Base-by-base conservation (phyloP, 2,113 vertebrate genomes). In the Oxygymnocypris stewartii region DNA sequence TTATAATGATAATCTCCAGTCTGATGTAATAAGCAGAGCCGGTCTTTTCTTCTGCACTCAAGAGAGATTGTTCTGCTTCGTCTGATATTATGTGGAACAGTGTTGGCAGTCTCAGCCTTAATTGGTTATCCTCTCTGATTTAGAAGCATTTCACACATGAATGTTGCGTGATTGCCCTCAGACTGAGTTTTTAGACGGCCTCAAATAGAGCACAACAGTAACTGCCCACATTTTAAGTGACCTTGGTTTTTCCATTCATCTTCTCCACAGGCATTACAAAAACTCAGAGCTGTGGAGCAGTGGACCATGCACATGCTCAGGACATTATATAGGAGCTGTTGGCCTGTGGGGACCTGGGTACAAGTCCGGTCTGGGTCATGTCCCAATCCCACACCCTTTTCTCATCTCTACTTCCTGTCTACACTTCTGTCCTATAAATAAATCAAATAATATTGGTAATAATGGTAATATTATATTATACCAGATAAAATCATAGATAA, bases 31-130 rank as follows among this genome's bases (percentile, higher is more conserved):
- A 80, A 42, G 16, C 37, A 40, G 25, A 31, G 13, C 14, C 10
- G 35, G 11, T 61, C 20, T 65, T 12, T 51, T 40, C 23, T 42
- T 6, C 10, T 42, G 10, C 20, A 65, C 35, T 44, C 47, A 40
- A 51, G 13, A 10, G 20, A 67, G 51, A 77, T 42, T 49, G 54
- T 54, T 71, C 76, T 54, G 9, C 75, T 47, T 79, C 31, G 37
- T 49, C 28, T 37, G 63, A 37, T 35, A 51, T 82, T 82, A 82
- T 14, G 76, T 23, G 63, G 16, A 82, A 67, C 42, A 35, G 42
- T 65, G 76, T 78, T 78, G 44, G 76, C 44, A 78, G 76, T 78
- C 12, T 67, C 13, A 65, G 59, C 23, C 59, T 25, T 67, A 82
- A 82, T 47, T 82, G 61, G 14, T 67, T 47, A 65, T 65, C 54